Evolutionary conservation across 2,888 invertebrate genomes (phyloP).

Genomic region (Nesidiocoris tenuis): DNA sequence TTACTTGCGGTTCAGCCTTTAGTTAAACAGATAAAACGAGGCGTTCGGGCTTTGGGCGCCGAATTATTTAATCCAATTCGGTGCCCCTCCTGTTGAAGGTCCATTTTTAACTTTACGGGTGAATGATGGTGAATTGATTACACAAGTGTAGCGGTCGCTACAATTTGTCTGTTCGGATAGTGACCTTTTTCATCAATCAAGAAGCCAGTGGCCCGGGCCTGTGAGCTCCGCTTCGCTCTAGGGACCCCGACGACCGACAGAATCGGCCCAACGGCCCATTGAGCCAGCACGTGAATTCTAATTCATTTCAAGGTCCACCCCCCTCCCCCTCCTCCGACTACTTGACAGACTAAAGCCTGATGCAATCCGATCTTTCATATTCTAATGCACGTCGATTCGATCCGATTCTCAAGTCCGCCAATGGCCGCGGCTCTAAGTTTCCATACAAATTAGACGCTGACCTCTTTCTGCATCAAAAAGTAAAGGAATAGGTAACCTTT

Average conservation of each 20-base stretch:
- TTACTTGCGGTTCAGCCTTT: too few species aligned
- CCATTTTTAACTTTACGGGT: background rate
- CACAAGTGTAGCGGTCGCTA: constrained; percentile 5
- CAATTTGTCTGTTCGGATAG: constrained; percentile 23
- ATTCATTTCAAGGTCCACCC: constrained; percentile 26
- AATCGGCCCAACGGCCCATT: constrained; percentile 18
- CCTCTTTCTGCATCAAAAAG: background rate
- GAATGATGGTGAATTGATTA: constrained; percentile 1
- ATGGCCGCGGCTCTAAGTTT: background rate
- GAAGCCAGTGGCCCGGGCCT: constrained; percentile 27
- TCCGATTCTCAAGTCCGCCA: background rate
- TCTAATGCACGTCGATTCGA: constrained; percentile 23
- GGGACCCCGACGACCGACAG: background rate
- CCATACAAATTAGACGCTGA: constrained; percentile 8
- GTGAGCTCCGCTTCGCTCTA: background rate
- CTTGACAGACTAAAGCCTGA: constrained; percentile 10
- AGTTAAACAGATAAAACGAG: too few species aligned
- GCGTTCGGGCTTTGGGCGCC: too few species aligned
- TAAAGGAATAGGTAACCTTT: too few species aligned
- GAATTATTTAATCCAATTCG: background rate
- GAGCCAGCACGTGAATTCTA: constrained; percentile 32
- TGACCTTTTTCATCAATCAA: constrained; percentile 38
- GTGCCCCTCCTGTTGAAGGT: background rate
- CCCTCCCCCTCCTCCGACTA: background rate
- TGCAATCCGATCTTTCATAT: constrained; percentile 34